A percentile compares a stretch with the other conserved stretches of the same genome.
Evolutionary conservation across 2,888 invertebrate species (phyloP).

Genomic region (Ditula angustiorana): DNA sequence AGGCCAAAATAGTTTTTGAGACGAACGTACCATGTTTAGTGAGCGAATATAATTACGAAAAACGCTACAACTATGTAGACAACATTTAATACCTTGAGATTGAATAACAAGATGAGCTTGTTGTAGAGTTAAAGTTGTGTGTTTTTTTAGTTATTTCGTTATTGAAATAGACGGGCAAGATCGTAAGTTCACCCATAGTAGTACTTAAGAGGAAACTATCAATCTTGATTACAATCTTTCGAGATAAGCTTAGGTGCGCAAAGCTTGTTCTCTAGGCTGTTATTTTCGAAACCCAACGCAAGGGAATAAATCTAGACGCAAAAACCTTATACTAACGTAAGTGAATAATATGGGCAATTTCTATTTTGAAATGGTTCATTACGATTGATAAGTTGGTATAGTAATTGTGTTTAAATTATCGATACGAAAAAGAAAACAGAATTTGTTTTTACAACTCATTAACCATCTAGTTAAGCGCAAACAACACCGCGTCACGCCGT

Average conservation of each 20-base stretch:
- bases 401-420: background rate
- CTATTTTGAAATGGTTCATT: too few relatives aligned
- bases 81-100: too few relatives aligned
- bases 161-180: slow-evolving; percentile 1
- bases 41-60: too few relatives aligned
- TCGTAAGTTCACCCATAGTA: slow-evolving; percentile 34
- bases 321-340: too few relatives aligned
- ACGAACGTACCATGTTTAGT: too few relatives aligned
- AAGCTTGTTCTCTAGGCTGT: slow-evolving; percentile 51
- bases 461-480: slow-evolving; percentile 71
- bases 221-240: slow-evolving; percentile 61
- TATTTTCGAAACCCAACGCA: slow-evolving; percentile 34
- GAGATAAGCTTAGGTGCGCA: slow-evolving; percentile 50
- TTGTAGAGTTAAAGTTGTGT: background rate
- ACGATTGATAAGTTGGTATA: background rate
- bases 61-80: too few relatives aligned
- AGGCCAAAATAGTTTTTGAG: too few relatives aligned
- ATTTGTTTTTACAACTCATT: slow-evolving; percentile 45
- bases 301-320: slow-evolving; percentile 21
- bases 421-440: background rate
- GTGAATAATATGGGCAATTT: too few relatives aligned
- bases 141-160: background rate
- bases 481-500: slow-evolving; percentile 70
- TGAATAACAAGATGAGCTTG: background rate
- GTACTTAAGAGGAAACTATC: slow-evolving; percentile 54